These are phyloP conservation scores for Plusia festucae DNA, from an alignment of 2,888 invertebrate genomes.

Conservation along the genomic window DNA sequence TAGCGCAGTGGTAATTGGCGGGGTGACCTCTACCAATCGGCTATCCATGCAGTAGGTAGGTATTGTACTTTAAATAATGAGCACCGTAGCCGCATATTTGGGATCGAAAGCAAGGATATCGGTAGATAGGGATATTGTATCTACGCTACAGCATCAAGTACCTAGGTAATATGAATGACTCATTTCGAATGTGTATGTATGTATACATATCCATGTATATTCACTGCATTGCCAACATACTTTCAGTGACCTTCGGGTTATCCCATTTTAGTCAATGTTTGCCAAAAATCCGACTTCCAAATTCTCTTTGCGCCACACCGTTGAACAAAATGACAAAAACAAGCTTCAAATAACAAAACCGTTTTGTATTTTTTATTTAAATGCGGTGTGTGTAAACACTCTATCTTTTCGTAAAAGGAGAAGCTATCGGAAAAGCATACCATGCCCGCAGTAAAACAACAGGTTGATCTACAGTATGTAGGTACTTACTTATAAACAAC, in stretches of 20 bases:
- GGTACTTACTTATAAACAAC: no score
- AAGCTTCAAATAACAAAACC: conserved; percentile 4
- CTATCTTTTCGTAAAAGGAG: background rate
- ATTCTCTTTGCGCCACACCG: conserved; percentile 4
- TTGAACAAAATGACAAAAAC: conserved; percentile 2
- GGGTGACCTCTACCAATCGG: no score
- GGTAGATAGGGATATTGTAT: no score
- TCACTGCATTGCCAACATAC: conserved; percentile 4
- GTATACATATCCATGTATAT: background rate
- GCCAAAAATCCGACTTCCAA: background rate
- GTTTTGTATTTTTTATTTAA: conserved; percentile 4
- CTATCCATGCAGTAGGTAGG: no score
- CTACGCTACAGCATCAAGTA: no score
- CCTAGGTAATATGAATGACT: no score
- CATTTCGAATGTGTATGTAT: no score
- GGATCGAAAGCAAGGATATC: no score
- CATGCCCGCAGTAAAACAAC: background rate
- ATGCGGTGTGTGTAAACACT: background rate
- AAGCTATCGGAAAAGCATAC: background rate
- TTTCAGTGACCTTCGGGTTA: background rate
- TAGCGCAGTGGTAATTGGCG: no score
- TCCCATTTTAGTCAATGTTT: conserved; percentile 4
- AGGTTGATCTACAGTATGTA: background rate
- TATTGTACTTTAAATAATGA: no score
- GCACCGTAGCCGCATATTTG: no score